Conservation (phyloP, 2,113 vertebrate species). For the Alectura lathami region DNA sequence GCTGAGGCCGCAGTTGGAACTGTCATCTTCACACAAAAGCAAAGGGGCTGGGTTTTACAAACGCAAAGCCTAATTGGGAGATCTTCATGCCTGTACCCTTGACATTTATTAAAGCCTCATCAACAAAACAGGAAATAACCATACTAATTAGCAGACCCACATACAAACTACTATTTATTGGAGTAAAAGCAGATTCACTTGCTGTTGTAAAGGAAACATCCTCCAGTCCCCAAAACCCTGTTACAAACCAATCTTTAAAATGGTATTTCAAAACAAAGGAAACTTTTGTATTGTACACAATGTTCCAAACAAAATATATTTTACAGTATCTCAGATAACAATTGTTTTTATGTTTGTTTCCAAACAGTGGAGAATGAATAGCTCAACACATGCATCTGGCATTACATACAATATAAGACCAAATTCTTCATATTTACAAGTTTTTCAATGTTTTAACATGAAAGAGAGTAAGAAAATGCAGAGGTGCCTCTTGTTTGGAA, state of each 20-base stretch:
- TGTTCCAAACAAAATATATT: not conserved
- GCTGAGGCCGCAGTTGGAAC: conserved; percentile 75
- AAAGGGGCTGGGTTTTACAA: conserved; percentile 73
- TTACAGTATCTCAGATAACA: not conserved
- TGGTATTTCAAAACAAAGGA: not conserved
- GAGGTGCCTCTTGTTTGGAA: not conserved
- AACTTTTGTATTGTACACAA: not conserved
- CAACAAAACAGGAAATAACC: conserved; percentile 79
- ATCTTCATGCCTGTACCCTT: conserved; percentile 76
- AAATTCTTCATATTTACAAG: not conserved
- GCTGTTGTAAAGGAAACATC: not conserved
- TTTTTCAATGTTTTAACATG: not conserved
- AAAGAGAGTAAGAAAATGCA: not conserved
- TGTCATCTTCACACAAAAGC: conserved; percentile 79
- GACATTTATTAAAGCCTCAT: conserved; percentile 83
- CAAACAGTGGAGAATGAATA: not conserved
- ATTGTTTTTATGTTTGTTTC: not conserved
- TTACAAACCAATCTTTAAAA: not conserved
- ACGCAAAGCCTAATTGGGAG: conserved; percentile 81
- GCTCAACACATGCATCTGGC: not conserved
- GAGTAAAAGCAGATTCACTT: conserved; percentile 33
- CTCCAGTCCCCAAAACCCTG: not conserved
- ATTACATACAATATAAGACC: not conserved
- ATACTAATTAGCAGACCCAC: conserved; percentile 75
- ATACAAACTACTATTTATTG: conserved; percentile 57